Evolutionary conservation across 2,797 vertebrate species (phyloP).

Genomic region (Platalea minor): DNA sequence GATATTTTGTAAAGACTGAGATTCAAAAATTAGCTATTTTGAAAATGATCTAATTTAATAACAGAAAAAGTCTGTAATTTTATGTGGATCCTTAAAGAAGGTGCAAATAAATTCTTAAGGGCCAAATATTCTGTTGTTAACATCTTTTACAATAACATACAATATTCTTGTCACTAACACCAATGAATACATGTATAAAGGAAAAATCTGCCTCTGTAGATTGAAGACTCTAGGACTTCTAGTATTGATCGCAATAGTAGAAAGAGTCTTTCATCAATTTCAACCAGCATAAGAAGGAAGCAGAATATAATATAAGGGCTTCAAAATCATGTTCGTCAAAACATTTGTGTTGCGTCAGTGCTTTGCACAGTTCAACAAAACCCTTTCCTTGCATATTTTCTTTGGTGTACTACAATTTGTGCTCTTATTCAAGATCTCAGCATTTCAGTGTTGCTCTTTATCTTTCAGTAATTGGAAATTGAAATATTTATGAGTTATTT

Average conservation of each 20-base stretch:
- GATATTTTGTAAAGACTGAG: not conserved
- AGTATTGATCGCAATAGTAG: not conserved
- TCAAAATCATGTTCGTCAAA: not conserved
- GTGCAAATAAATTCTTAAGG: not conserved
- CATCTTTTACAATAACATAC: not conserved
- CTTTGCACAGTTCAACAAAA: not conserved
- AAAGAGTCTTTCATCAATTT: not conserved
- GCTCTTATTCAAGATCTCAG: not conserved
- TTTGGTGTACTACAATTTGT: not conserved
- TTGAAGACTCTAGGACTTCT: not conserved
- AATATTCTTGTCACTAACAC: not conserved
- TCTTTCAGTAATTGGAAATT: not conserved
- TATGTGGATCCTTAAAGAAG: not conserved
- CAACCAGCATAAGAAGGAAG: not conserved
- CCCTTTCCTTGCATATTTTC: not conserved
- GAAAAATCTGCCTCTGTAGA: not conserved
- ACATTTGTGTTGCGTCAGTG: not conserved
- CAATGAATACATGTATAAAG: not conserved
- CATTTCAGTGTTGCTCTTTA: not conserved
- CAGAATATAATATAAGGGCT: not conserved
- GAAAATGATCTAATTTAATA: not conserved
- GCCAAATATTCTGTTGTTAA: not conserved
- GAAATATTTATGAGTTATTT: not conserved
- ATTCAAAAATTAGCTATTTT: not conserved
- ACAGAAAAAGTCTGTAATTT: not conserved